These are phyloP conservation scores for Caenorhabditis sinica DNA, from an alignment of 2,888 invertebrate species.

Conservation along the genomic window DNA sequence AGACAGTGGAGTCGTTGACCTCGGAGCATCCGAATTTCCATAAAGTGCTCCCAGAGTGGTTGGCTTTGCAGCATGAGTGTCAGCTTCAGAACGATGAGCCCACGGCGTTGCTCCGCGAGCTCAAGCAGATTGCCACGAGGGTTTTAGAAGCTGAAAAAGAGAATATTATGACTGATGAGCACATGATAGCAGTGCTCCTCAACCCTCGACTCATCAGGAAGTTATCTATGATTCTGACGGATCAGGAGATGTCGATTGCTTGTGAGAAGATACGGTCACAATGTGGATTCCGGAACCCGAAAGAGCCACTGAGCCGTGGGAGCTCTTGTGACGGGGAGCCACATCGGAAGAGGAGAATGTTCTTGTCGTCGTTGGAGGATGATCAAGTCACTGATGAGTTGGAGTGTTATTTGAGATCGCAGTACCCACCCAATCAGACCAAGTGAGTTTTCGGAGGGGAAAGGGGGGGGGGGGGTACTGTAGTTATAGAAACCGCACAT, in stretches of 20 bases:
- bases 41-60: conserved; percentile 72
- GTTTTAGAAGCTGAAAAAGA: conserved; percentile 60
- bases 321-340: conserved; percentile 73
- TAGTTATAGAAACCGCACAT: no score
- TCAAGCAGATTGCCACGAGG: conserved; percentile 60
- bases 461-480: no score
- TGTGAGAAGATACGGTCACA: conserved; percentile 67
- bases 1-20: conserved; percentile 73
- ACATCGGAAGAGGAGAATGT: conserved; percentile 77
- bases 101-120: conserved; percentile 59
- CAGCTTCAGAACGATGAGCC: conserved; percentile 68
- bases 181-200: conserved; percentile 79
- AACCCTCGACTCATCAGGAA: conserved; percentile 75
- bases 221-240: conserved; percentile 73
- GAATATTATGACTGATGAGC: conserved; percentile 72
- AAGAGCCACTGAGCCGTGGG: conserved; percentile 69
- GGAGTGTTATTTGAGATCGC: conserved; percentile 73
- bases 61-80: conserved; percentile 72
- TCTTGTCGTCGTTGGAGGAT: conserved; percentile 78
- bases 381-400: conserved; percentile 79
- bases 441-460: conserved; percentile 69
- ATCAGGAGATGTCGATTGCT: conserved; percentile 69
- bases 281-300: conserved; percentile 68
- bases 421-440: conserved; percentile 66
- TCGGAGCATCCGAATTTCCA: conserved; percentile 69